These are phyloP conservation scores for Tragelaphus strepsiceros DNA, from an alignment of 2,113 vertebrate genomes.

Conservation along the genomic window DNA sequence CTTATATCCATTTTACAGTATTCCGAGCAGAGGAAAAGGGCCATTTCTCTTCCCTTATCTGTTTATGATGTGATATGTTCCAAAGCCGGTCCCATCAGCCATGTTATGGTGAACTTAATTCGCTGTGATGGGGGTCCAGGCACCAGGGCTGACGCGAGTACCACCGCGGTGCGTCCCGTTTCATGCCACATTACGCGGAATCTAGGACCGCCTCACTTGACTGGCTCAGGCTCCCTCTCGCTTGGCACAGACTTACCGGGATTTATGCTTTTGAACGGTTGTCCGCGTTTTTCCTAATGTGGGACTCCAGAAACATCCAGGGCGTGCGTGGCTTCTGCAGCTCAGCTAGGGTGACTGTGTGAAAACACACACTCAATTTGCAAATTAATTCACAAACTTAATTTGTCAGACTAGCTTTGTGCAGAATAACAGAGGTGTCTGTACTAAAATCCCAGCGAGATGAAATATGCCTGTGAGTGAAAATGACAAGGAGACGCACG, in stretches of 20 bases:
- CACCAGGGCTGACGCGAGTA: background rate
- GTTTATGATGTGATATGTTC: slow-evolving; percentile 64
- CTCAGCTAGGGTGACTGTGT: accelerated
- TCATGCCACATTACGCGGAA: slow-evolving; percentile 44
- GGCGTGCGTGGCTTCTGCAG: accelerated
- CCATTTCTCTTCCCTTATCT: slow-evolving; percentile 54
- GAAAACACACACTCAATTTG: background rate
- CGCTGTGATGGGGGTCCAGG: slow-evolving; percentile 13
- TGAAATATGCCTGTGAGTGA: background rate
- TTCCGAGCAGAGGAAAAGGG: background rate
- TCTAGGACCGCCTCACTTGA: background rate
- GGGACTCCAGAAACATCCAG: accelerated
- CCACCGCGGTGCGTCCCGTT: slow-evolving; percentile 1
- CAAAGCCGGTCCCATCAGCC: slow-evolving; percentile 62
- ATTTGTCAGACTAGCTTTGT: background rate
- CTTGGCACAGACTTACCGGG: slow-evolving; percentile 45
- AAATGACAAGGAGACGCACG: accelerated
- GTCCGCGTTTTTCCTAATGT: accelerated
- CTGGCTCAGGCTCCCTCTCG: background rate
- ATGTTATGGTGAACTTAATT: slow-evolving; percentile 61
- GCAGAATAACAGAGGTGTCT: background rate
- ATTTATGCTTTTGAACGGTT: slow-evolving; percentile 41
- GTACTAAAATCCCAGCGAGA: background rate
- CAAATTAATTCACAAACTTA: background rate
- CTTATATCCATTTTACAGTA: background rate